Conservation (phyloP, 92 coral and sea anemone species). For the Zoanthus gigantus region DNA sequence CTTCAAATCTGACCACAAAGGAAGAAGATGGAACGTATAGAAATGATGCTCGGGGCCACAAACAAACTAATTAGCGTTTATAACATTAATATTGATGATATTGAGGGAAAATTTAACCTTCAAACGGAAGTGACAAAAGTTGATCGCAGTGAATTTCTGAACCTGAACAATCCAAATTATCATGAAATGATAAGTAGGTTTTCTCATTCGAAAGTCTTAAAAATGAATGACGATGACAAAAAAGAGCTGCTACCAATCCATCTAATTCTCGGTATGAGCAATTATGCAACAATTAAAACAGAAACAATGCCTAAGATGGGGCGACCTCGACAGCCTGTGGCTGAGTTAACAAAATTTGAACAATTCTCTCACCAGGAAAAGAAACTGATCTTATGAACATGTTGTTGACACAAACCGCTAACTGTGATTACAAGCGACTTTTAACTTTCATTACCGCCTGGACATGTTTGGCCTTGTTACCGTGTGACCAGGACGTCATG, state of each 20-base stretch:
- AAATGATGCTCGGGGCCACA: conserved; percentile 72
- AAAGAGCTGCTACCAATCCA: conserved; percentile 72
- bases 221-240: conserved; percentile 68
- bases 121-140: conserved; percentile 65
- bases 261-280: conserved; percentile 46
- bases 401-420: conserved; percentile 27
- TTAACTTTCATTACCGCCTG: background rate
- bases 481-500: conserved; percentile 3
- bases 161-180: conserved; percentile 45
- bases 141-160: conserved; percentile 60
- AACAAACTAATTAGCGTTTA: conserved; percentile 62
- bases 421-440: conserved; percentile 13
- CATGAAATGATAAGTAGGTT: conserved; percentile 41
- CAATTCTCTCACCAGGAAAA: conserved; percentile 25
- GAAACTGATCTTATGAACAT: conserved; percentile 3
- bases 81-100: conserved; percentile 40
- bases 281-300: conserved; percentile 46
- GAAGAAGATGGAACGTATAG: conserved; percentile 61
- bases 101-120: conserved; percentile 57
- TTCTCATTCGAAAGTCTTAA: conserved; percentile 52
- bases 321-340: conserved; percentile 49
- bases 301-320: conserved; percentile 30
- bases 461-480: conserved; percentile 11
- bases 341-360: conserved; percentile 38
- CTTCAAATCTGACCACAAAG: conserved; percentile 50